Evolutionary conservation across 2,797 vertebrate species (phyloP).

Genomic region (Cebuella pygmaea): DNA sequence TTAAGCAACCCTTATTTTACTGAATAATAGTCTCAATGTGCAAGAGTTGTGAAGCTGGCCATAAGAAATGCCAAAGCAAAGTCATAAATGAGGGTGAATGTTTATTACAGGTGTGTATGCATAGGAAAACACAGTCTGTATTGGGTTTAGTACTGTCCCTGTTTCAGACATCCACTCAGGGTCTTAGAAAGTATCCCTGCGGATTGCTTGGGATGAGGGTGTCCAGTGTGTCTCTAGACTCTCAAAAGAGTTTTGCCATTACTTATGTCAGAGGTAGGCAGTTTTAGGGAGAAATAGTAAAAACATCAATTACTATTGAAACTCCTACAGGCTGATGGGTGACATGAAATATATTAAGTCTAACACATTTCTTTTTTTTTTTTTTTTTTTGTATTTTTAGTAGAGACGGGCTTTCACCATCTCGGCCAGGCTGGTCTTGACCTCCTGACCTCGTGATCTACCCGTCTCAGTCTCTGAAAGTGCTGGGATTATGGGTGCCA

Average conservation of each 20-base stretch:
- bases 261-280: not conserved
- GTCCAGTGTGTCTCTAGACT: not conserved
- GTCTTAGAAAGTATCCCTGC: not conserved
- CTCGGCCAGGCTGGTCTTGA: too few relatives aligned
- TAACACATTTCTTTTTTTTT: not conserved
- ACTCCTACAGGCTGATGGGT: not conserved
- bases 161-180: not conserved
- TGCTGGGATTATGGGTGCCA: too few relatives aligned
- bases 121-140: not conserved
- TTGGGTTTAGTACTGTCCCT: not conserved
- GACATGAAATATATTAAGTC: not conserved
- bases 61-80: not conserved
- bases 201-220: too few relatives aligned
- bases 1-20: not conserved
- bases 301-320: not conserved
- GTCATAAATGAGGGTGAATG: not conserved
- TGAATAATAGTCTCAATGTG: not conserved
- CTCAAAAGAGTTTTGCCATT: not conserved
- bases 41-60: not conserved
- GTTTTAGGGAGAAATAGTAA: conserved; percentile 6
- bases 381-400: too few relatives aligned
- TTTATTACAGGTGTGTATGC: not conserved
- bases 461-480: too few relatives aligned
- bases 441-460: too few relatives aligned
- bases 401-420: too few relatives aligned